These are phyloP conservation scores for Eucera pruinosa DNA, from an alignment of 2,888 invertebrate species.

Conservation along the genomic window DNA sequence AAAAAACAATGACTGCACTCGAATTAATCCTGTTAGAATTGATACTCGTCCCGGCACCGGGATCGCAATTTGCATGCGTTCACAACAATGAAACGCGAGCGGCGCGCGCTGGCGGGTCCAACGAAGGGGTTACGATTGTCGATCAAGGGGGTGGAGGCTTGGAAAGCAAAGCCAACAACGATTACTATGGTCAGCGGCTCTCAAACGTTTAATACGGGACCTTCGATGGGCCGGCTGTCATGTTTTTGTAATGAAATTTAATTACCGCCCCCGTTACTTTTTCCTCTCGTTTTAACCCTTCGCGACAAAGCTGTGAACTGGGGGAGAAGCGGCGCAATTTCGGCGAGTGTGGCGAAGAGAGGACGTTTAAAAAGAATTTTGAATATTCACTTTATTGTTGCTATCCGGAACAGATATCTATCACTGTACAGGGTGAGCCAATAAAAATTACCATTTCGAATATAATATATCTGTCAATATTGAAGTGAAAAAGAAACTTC, in stretches of 20 bases:
- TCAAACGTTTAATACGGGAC: conserved; percentile 56
- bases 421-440: too few species aligned
- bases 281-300: not conserved
- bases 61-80: conserved; percentile 78
- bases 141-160: conserved; percentile 44
- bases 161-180: conserved; percentile 68
- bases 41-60: conserved; percentile 73
- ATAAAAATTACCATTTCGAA: too few species aligned
- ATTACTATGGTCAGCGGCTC: conserved; percentile 68
- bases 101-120: conserved; percentile 46
- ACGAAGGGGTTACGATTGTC: conserved; percentile 45
- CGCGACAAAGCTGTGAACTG: not conserved
- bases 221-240: conserved; percentile 32
- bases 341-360: too few species aligned
- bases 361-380: conserved; percentile 10
- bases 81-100: conserved; percentile 77
- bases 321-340: conserved; percentile 4
- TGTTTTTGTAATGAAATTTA: conserved; percentile 49
- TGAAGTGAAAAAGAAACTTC: too few species aligned
- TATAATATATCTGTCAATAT: too few species aligned
- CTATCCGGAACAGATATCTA: too few species aligned
- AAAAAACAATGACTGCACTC: conserved; percentile 78
- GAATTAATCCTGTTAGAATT: conserved; percentile 79
- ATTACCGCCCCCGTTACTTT: conserved; percentile 26
- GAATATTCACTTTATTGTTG: not conserved